Conservation (phyloP, 1,140 invertebrate species). For the Dreissena polymorpha region DNA sequence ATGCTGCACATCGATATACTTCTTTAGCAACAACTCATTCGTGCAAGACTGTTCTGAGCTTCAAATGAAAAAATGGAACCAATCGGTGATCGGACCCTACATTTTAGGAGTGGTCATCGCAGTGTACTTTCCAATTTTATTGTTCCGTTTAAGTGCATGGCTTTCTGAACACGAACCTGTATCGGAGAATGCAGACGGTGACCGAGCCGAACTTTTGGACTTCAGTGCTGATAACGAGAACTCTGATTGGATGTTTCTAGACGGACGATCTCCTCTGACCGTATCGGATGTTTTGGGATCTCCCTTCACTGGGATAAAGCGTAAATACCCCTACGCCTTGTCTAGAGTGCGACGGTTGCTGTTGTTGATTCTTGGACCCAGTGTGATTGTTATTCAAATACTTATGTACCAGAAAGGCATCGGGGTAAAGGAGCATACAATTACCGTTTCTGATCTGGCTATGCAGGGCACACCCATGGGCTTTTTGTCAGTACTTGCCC, state of each 20-base stretch:
- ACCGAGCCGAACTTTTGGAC: too few relatives aligned
- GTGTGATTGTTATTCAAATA: slow-evolving; percentile 23
- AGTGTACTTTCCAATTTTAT: slow-evolving; percentile 21
- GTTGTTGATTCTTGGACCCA: not conserved
- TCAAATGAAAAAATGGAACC: slow-evolving; percentile 8
- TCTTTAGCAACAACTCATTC: not conserved
- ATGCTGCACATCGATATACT: not conserved
- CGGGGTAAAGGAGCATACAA: not conserved
- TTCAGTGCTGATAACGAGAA: not conserved
- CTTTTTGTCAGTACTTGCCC: slow-evolving; percentile 16
- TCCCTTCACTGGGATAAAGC: not conserved
- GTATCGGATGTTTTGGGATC: not conserved
- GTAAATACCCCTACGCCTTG: not conserved
- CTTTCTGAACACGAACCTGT: not conserved
- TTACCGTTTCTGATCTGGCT: slow-evolving; percentile 17
- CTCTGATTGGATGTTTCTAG: not conserved
- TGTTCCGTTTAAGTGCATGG: slow-evolving; percentile 5
- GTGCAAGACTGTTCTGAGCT: not conserved
- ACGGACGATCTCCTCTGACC: not conserved
- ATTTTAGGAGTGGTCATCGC: slow-evolving; percentile 9
- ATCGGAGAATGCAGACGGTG: too few relatives aligned
- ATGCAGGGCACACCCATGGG: slow-evolving; percentile 14
- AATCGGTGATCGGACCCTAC: slow-evolving; percentile 5
- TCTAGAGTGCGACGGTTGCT: slow-evolving; percentile 6
- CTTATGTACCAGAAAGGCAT: slow-evolving; percentile 17